Evolutionary conservation across 2,888 invertebrate genomes (phyloP), one percentile per base, ranked within the genome.

Genomic region (Atherix ibis): DNA sequence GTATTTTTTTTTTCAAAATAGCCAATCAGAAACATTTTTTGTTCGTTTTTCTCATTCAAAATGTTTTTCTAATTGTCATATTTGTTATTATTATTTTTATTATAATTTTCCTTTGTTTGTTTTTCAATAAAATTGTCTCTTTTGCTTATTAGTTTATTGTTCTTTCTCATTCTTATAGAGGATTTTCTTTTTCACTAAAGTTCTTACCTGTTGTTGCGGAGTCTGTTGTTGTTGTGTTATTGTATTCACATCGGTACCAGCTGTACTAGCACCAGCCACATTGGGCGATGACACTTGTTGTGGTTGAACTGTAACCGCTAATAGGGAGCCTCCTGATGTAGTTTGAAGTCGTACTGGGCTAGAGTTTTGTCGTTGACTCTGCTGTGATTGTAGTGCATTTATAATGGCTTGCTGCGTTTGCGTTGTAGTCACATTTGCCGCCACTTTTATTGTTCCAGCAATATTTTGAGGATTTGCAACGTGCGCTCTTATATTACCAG

Each of bases 321-420:
- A 63, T 17, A 70, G 52, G 19, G 69, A 68, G 5, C 66, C 62
- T 24, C 64, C 53, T 35, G 55, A 57, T 33, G 53, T 63, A 15
- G 71, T 64, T 52, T 73, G 68, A 41, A 72, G 62, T 32, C 70
- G 65, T 17, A 74, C 72, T 37, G 71, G 75, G 49, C 70, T 72
- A 4, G 66, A 58, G 42, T 62, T 65, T 44, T 70, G 69, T 2
- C 69, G 54, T 55, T 63, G 70, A 49, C 62, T 67, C 43, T 63
- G 67, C 45, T 63, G 67, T 39, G 57, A 68, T 44, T 67, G 67
- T 13, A 68, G 64, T 47, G 70, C 69, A 14, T 65, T 67, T 29
- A 70, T 54, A 5, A 71, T 46, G 2, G 68, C 65, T 42, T 67
- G 66, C 40, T 69, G 69, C 8, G 64, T 63, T 26, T 64, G 61